Base-by-base conservation (phyloP, 2,888 invertebrate genomes). In the Stramonita haemastoma region DNA sequence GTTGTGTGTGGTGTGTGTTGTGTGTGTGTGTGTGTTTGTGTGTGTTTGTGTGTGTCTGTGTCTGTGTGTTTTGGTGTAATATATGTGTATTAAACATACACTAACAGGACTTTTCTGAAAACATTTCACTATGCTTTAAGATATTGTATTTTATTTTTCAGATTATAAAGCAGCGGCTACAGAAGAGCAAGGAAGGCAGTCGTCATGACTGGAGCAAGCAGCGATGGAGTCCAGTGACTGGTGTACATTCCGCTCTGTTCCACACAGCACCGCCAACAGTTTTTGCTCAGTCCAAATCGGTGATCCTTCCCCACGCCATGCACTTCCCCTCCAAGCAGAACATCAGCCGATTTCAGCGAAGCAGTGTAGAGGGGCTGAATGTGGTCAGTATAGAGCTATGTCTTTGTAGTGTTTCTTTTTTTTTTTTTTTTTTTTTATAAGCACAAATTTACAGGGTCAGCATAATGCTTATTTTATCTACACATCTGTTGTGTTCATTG, bases 321-420 rank as follows among this genome's bases (percentile, higher is more conserved):
- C 96, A 96, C 95, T 97, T 97, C 95, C 97, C 97, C 92, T 96
- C 97, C 94, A 96, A 97, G 94, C 90, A 92, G 92, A 96, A 96
- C 93, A 93, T 94, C 92, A 96, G 95, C 32, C 97, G 97, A 94
- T 97, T 97, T 90, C 98, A 98, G 95, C 97, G 98, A 89, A 98
- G 97, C 92, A 98, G 98, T 83, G 98, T 98, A 26, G 98, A 98
- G 96, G 98, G 98, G 36, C 97, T 98, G 34, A 98, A 98, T 96
- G 98, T 98, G 96, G 98, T 96, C 91, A 92, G 94, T 92, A 22
- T 83, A 1, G 26, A 32, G 0, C 26, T n/a, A 8, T 73, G n/a
- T n/a, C 5, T 60, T 17, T 66, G 19, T 73, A 5, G n/a, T 29
- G 26, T n/a, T 11, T 5, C n/a, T 73, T 73, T 26, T 73, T 73